phyloP scores from a whole-genome alignment of 2,888 invertebrate species.

The Phengaris arion region DNA sequence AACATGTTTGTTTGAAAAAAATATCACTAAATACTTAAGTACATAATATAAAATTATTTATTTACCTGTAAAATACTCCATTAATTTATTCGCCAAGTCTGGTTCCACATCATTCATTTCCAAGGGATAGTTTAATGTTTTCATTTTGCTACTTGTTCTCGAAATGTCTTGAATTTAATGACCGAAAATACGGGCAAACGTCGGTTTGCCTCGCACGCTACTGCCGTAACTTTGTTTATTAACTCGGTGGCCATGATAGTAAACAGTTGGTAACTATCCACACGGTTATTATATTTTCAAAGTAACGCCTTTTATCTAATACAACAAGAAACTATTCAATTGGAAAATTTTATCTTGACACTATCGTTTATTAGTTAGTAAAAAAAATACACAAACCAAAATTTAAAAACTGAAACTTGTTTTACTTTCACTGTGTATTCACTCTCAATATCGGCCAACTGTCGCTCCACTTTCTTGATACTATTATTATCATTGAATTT shows the following conservation, averaged over 20 bases:
- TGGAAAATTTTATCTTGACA: too few relatives aligned
- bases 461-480: constrained; percentile 20
- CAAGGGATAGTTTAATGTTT: constrained; percentile 37
- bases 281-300: not conserved
- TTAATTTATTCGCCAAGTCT: constrained; percentile 40
- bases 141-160: constrained; percentile 21
- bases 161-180: not conserved
- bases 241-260: constrained; percentile 5
- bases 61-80: constrained; percentile 46
- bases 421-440: constrained; percentile 11
- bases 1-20: too few relatives aligned
- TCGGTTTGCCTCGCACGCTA: not conserved
- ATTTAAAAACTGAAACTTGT: not conserved
- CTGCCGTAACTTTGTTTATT: not conserved
- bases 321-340: too few relatives aligned
- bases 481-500: constrained; percentile 11
- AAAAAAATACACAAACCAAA: not conserved
- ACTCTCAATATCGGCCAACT: constrained; percentile 14
- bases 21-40: too few relatives aligned
- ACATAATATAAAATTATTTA: constrained; percentile 24
- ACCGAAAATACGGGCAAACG: constrained; percentile 13
- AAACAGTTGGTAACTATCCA: not conserved
- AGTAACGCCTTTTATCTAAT: not conserved
- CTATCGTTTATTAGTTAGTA: not conserved
- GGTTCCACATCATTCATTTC: constrained; percentile 43